Evolutionary conservation across 2,888 invertebrate species (phyloP).

Genomic region (Chirona hameri): DNA sequence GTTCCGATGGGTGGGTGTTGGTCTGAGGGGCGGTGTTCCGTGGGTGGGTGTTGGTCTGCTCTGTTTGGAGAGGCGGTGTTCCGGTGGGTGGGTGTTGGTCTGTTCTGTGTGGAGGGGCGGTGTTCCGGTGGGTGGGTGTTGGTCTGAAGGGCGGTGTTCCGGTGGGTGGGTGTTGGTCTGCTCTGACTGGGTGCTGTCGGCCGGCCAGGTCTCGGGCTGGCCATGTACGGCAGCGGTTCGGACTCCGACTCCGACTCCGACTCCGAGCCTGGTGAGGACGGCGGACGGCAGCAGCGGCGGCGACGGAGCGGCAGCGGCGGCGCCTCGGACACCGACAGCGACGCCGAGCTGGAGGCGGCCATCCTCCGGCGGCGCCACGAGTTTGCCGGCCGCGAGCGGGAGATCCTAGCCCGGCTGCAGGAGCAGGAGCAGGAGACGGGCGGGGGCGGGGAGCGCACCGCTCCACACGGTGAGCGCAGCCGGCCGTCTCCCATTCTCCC

Average conservation of each 20-base stretch:
- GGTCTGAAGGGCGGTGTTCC: no score
- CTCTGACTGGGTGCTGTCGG: neutral
- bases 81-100: no score
- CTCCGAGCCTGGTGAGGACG: neutral
- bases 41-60: no score
- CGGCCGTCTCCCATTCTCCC: no score
- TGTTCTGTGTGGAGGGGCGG: no score
- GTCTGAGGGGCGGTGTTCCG: no score
- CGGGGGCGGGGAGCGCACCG: slow-evolving; percentile 6
- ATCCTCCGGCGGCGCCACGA: slow-evolving; percentile 37
- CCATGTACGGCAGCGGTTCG: slow-evolving; percentile 33
- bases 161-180: neutral
- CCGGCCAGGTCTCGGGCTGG: slow-evolving; percentile 25
- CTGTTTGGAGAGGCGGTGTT: no score
- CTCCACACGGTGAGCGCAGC: neutral
- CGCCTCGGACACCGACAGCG: slow-evolving; percentile 39
- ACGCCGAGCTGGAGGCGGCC: slow-evolving; percentile 38
- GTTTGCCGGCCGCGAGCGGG: slow-evolving; percentile 37
- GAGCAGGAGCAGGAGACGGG: slow-evolving; percentile 35
- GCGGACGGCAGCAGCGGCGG: no score
- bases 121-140: no score
- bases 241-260: slow-evolving; percentile 8
- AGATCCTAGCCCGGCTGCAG: slow-evolving; percentile 38
- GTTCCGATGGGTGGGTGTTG: no score
- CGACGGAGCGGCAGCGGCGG: slow-evolving; percentile 26